Percentiles rank a stretch among this genome's conserved stretches.
Evolutionary conservation across 2,888 invertebrate species (phyloP).

Genomic region (Cosmorhoe ocellata): DNA sequence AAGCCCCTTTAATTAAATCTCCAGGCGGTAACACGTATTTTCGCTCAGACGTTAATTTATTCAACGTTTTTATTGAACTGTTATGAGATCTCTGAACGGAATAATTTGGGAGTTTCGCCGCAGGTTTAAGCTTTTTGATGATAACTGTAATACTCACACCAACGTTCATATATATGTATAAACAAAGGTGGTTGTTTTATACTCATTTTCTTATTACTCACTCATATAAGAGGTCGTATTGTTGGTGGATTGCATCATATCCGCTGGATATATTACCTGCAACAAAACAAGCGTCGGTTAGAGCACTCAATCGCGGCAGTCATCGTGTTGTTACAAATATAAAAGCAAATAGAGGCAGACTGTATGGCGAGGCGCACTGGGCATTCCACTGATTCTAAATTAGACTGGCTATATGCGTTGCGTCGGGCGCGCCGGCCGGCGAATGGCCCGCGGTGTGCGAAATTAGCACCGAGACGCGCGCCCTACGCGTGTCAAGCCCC

Average conservation of each 20-base stretch:
- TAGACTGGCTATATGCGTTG: slow-evolving; percentile 48
- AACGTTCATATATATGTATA: no score
- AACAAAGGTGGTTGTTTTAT: no score
- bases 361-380: slow-evolving; percentile 54
- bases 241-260: slow-evolving; percentile 22
- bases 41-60: slow-evolving; percentile 41
- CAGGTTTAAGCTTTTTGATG: neutral
- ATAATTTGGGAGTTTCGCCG: slow-evolving; percentile 16
- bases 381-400: slow-evolving; percentile 56
- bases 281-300: slow-evolving; percentile 37
- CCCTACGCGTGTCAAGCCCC: slow-evolving; percentile 29
- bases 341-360: slow-evolving; percentile 49
- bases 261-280: slow-evolving; percentile 43
- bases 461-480: slow-evolving; percentile 38
- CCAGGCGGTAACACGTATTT: slow-evolving; percentile 43
- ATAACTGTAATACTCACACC: neutral
- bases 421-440: slow-evolving; percentile 34
- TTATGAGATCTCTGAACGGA: slow-evolving; percentile 26
- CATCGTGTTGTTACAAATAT: slow-evolving; percentile 24
- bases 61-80: slow-evolving; percentile 34
- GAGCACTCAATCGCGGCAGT: slow-evolving; percentile 26
- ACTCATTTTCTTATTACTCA: slow-evolving; percentile 1
- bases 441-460: slow-evolving; percentile 24
- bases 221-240: slow-evolving; percentile 10
- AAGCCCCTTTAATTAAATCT: slow-evolving; percentile 58